A percentile compares a stretch with the other conserved stretches of the same genome.
phyloP scores from a whole-genome alignment of 1,140 invertebrate genomes.

The Polyergus mexicanus region DNA sequence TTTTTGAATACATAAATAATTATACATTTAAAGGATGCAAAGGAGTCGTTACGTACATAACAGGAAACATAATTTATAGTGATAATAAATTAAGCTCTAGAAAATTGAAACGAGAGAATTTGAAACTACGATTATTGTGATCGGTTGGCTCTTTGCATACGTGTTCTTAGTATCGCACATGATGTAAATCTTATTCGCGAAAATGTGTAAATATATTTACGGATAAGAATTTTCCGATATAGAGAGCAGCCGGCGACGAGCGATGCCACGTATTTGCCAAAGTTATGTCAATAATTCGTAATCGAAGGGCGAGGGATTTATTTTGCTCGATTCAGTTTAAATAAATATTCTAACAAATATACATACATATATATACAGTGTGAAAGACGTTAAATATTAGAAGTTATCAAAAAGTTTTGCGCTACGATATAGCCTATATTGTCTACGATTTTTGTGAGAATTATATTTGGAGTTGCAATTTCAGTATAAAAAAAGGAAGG shows the following conservation, averaged over 20 bases:
- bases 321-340: conserved; percentile 26
- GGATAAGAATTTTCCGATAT: neutral
- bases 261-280: conserved; percentile 60
- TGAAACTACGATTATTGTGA: conserved; percentile 54
- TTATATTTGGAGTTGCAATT: conserved; percentile 11
- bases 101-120: conserved; percentile 51
- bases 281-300: conserved; percentile 27
- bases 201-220: conserved; percentile 10
- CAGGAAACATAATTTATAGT: conserved; percentile 16
- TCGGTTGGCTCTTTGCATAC: conserved; percentile 19
- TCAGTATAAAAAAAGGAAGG: neutral
- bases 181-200: conserved; percentile 18
- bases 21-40: conserved; percentile 59
- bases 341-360: neutral
- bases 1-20: conserved; percentile 21
- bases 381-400: neutral
- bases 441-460: conserved; percentile 15
- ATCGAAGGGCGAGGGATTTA: conserved; percentile 27
- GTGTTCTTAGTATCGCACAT: conserved; percentile 8
- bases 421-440: neutral
- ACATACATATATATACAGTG: neutral
- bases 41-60: conserved; percentile 69
- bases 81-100: neutral
- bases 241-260: conserved; percentile 50
- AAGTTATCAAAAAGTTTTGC: neutral